Evolutionary conservation across 2,797 vertebrate genomes (phyloP).

Genomic region (Liparis tanakae): DNA sequence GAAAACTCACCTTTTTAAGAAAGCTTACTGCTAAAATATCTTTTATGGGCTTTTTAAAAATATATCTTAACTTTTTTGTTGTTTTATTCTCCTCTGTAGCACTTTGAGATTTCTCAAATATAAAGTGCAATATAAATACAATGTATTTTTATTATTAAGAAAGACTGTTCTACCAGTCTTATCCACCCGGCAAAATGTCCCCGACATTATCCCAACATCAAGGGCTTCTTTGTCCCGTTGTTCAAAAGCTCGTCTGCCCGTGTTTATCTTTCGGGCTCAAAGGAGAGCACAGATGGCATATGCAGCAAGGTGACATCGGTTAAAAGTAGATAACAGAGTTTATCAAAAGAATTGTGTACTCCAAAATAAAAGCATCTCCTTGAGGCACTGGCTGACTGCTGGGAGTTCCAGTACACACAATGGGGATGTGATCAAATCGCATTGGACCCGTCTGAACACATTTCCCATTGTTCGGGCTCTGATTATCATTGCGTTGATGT

Average conservation of each 20-base stretch:
- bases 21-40: too few relatives aligned
- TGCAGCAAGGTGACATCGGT: conserved; percentile 41
- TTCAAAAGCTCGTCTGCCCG: conserved; percentile 44
- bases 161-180: conserved; percentile 38
- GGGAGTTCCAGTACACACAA: conserved; percentile 8
- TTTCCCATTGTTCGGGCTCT: neutral
- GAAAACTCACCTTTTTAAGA: too few relatives aligned
- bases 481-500: neutral
- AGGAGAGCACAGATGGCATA: conserved; percentile 44
- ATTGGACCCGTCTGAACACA: neutral
- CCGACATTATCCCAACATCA: conserved; percentile 66
- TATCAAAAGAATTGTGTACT: conserved; percentile 7
- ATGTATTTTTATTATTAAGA: too few relatives aligned
- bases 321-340: conserved; percentile 33
- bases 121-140: too few relatives aligned
- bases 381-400: neutral
- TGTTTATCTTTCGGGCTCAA: conserved; percentile 40
- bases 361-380: neutral
- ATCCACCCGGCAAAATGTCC: conserved; percentile 39
- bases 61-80: too few relatives aligned
- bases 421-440: neutral
- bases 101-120: too few relatives aligned
- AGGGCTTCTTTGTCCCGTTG: conserved; percentile 52
- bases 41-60: too few relatives aligned
- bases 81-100: too few relatives aligned